phyloP scores from a whole-genome alignment of 2,113 vertebrate genomes.

The Connochaetes taurinus region DNA sequence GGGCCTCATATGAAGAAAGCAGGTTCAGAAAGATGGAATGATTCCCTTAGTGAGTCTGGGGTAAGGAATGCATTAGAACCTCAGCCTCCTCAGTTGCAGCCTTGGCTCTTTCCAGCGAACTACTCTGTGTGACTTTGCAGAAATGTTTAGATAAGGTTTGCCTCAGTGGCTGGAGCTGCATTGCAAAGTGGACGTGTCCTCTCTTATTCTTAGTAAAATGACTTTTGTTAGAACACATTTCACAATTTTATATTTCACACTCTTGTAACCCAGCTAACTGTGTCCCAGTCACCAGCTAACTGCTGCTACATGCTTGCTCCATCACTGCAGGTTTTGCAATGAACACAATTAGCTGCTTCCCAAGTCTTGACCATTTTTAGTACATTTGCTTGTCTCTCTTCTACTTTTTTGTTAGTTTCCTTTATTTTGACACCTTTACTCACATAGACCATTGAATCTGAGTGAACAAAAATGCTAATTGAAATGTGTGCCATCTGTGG shows the following conservation, averaged over 20 bases:
- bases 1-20: not conserved
- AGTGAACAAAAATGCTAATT: not conserved
- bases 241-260: conserved; percentile 43
- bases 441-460: not conserved
- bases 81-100: not conserved
- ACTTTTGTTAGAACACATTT: conserved; percentile 45
- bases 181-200: not conserved
- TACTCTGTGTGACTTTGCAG: not conserved
- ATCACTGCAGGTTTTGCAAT: not conserved
- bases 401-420: not conserved
- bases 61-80: not conserved
- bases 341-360: not conserved
- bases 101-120: not conserved
- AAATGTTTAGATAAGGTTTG: conserved; percentile 45
- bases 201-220: conserved; percentile 38
- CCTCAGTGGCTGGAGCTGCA: not conserved
- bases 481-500: not conserved
- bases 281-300: not conserved
- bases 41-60: not conserved
- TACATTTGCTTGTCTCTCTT: not conserved
- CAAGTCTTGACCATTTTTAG: not conserved
- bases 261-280: not conserved
- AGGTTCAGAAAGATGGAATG: not conserved
- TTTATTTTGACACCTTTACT: not conserved
- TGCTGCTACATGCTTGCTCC: conserved; percentile 26